Evolutionary conservation across 2,888 invertebrate species (phyloP), one percentile per base, ranked within the genome.

Genomic region (Caenorhabditis sp.): DNA sequence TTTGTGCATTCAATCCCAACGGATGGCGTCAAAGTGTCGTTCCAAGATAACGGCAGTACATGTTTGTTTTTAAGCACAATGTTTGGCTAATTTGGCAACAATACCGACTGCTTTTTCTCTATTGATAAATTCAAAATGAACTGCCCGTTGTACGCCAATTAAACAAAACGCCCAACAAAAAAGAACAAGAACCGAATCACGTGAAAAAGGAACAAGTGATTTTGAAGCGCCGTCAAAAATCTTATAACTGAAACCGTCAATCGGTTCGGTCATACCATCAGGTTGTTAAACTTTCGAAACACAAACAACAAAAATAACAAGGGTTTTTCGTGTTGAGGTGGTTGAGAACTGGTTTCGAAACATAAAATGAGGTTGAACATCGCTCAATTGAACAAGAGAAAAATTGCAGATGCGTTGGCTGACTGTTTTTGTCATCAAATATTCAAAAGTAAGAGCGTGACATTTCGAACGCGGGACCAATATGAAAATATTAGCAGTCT

Each of bases 251-350:
- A 70, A 71, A 72, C 72, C 40, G 67, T 65, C 65, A 65, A 74
- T 65, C 50, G 72, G 58, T 64, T 26, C 67, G 76, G 76, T 76
- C 76, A 76, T 67, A 61, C 76, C 67, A 60, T 67, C 76, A 76
- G 60, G 67, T 76, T 76, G 76, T 76, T 76, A 76, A 76, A 76
- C 67, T 76, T 76, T 67, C 53, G 58, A 76, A 65, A 65, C 65
- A 67, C 76, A 76, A 76, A 76, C 76, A 76, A 67, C 76, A 67
- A 76, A 76, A 76, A 76, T 67, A 76, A 76, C 76, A 76, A 76
- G 67, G 76, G 76, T 67, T 76, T 74, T 76, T 40, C 76, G 60
- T 67, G 67, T 68, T 51, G 22, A 9, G 32, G 32, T 9, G 9
- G 9, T 4, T 32, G 32, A 61, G 67, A 76, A 76, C 76, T 61